These are phyloP conservation scores for Protonemura montana DNA, from an alignment of 2,888 invertebrate genomes.

Conservation along the genomic window DNA sequence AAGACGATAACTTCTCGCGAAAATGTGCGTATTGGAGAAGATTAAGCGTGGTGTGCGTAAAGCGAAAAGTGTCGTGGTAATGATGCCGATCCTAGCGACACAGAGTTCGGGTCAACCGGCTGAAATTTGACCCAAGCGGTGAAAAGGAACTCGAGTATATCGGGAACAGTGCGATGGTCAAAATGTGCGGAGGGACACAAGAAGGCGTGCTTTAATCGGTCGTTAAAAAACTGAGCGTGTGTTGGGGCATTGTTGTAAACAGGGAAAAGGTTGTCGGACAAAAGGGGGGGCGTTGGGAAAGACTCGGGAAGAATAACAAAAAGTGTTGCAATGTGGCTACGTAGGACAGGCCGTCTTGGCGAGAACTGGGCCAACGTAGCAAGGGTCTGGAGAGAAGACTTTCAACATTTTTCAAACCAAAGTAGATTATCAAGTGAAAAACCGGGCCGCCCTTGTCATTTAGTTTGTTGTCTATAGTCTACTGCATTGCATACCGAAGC, in stretches of 20 bases:
- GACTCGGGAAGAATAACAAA: background rate
- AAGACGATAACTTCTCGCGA: background rate
- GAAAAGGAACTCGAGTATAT: background rate
- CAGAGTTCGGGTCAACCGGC: background rate
- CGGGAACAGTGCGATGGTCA: background rate
- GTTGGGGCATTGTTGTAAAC: slow-evolving; percentile 9
- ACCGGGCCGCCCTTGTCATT: background rate
- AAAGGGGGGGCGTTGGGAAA: slow-evolving; percentile 13
- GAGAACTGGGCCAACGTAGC: slow-evolving; percentile 22
- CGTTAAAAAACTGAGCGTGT: background rate
- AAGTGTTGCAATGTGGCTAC: slow-evolving; percentile 14
- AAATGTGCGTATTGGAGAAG: background rate
- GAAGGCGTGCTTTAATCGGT: background rate
- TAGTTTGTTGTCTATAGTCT: background rate
- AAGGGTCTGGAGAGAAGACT: slow-evolving; percentile 18
- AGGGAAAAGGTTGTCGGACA: background rate
- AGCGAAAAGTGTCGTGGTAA: background rate
- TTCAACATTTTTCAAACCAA: slow-evolving; percentile 26
- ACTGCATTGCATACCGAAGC: background rate
- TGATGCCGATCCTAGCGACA: background rate
- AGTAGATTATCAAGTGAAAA: slow-evolving; percentile 32
- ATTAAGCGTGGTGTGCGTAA: slow-evolving; percentile 1
- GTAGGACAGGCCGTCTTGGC: background rate
- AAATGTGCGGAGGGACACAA: background rate
- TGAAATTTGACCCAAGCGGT: background rate